Percentiles rank a stretch among this genome's conserved stretches.
phyloP scores from a whole-genome alignment of 1,140 invertebrate genomes.

The Stegodyphus mimosarum region DNA sequence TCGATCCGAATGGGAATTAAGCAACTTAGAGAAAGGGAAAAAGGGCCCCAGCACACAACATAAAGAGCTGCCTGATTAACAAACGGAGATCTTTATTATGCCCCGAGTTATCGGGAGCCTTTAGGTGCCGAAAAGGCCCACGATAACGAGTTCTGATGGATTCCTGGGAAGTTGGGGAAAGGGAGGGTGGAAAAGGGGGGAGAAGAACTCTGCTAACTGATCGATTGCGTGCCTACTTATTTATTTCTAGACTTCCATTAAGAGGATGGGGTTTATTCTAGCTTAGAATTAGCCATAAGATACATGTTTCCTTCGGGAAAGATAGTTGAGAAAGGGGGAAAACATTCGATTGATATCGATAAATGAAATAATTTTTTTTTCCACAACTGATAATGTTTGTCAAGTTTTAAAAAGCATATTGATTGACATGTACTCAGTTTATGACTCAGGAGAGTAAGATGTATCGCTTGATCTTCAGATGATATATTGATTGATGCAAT shows the following conservation, averaged over 20 bases:
- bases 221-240: conserved; percentile 42
- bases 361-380: too few relatives aligned
- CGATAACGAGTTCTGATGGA: conserved; percentile 59
- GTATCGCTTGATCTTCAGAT: too few relatives aligned
- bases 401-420: too few relatives aligned
- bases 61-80: conserved; percentile 43
- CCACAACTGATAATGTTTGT: too few relatives aligned
- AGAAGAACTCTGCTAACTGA: background rate
- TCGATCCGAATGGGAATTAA: conserved; percentile 54
- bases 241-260: conserved; percentile 41
- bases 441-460: too few relatives aligned
- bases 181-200: background rate
- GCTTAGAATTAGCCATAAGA: too few relatives aligned
- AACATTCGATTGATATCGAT: too few relatives aligned
- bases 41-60: conserved; percentile 14
- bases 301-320: too few relatives aligned
- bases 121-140: conserved; percentile 42
- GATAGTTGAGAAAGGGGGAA: too few relatives aligned
- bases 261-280: too few relatives aligned
- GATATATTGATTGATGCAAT: too few relatives aligned
- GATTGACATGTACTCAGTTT: too few relatives aligned
- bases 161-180: conserved; percentile 15
- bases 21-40: conserved; percentile 36
- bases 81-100: conserved; percentile 58
- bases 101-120: conserved; percentile 36